phyloP scores from a whole-genome alignment of 2,888 invertebrate species.

The Chromoteleia sp. region DNA sequence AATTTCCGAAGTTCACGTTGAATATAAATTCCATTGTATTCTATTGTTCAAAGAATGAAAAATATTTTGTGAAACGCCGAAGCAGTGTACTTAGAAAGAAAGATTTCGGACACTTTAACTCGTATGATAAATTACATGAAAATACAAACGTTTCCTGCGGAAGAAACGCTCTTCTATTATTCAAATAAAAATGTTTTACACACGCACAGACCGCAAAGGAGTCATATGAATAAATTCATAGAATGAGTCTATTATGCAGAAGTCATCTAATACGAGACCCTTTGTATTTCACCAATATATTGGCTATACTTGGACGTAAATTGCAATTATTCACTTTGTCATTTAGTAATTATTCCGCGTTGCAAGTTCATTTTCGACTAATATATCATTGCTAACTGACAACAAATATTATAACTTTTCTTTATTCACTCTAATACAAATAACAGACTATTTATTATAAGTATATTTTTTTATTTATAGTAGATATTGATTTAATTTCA shows the following conservation, averaged over 20 bases:
- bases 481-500: no score
- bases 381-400: slow-evolving; percentile 1
- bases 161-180: slow-evolving; percentile 28
- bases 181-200: slow-evolving; percentile 50
- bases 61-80: no score
- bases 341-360: slow-evolving; percentile 38
- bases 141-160: slow-evolving; percentile 25
- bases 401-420: neutral
- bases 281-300: slow-evolving; percentile 53
- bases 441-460: no score
- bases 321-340: slow-evolving; percentile 37
- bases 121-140: slow-evolving; percentile 16
- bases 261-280: slow-evolving; percentile 51
- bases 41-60: no score
- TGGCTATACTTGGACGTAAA: slow-evolving; percentile 35
- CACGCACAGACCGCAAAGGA: slow-evolving; percentile 31
- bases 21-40: no score
- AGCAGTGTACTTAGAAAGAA: neutral
- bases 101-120: slow-evolving; percentile 2
- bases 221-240: slow-evolving; percentile 54
- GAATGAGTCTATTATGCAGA: slow-evolving; percentile 54
- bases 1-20: no score
- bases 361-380: slow-evolving; percentile 3
- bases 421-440: no score
- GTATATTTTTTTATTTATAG: no score